phyloP scores from a whole-genome alignment of 2,113 vertebrate species.

The Toxotes jaculatrix region DNA sequence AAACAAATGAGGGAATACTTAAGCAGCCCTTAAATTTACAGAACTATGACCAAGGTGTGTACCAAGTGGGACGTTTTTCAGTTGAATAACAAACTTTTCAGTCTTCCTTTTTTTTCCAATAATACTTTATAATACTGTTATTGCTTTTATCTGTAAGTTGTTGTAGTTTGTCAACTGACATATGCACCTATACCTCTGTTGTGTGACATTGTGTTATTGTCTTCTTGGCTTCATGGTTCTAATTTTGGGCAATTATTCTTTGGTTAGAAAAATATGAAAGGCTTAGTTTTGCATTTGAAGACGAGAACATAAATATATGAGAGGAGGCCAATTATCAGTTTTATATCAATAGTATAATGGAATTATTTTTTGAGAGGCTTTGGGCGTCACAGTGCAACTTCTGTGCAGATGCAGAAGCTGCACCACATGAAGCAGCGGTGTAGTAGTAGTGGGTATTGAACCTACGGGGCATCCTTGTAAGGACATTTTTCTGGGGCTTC shows the following conservation, averaged over 20 bases:
- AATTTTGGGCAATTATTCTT: no score
- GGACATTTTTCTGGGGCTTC: conserved; percentile 89
- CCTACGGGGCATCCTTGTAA: conserved; percentile 94
- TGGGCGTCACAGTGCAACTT: neutral
- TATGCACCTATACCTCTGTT: neutral
- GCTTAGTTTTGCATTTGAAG: no score
- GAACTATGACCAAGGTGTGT: neutral
- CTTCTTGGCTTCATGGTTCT: neutral
- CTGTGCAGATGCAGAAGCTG: neutral
- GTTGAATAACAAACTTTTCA: neutral
- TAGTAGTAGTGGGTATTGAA: conserved; percentile 1
- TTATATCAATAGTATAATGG: no score
- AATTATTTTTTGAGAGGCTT: no score
- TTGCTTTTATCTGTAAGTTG: no score
- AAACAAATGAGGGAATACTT: neutral
- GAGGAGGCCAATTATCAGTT: no score
- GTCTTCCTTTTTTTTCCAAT: no score
- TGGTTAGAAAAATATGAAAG: no score
- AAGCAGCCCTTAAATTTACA: neutral
- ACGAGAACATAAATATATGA: no score
- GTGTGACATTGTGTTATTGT: neutral
- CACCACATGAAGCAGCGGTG: neutral
- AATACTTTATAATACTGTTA: no score
- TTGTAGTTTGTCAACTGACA: no score
- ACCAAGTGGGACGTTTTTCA: neutral